Base-by-base conservation (phyloP, 2,888 invertebrate species). In the Celastrina argiolus region DNA sequence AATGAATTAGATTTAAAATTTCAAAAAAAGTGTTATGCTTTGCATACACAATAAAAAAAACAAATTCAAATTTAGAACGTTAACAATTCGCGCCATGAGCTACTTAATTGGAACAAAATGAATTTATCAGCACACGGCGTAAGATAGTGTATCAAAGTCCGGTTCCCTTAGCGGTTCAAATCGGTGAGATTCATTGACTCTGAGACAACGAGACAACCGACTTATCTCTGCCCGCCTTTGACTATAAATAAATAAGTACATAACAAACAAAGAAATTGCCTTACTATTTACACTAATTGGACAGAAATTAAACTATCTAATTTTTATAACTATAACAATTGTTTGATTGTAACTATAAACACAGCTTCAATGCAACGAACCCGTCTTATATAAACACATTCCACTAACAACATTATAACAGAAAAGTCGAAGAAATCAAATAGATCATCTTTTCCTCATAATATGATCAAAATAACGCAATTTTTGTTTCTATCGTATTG, bases 171-270 rank as follows among this genome's bases (percentile, higher is more conserved):
- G 22, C 22, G 61, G 61, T 61, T 18, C 61, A 39, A 61, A 36
- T 36, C 4, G n/a, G n/a, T n/a, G 7, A 31, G 61, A 61, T 39
- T 39, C 61, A 61, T 22, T 59, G 34, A 59, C 59, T 36, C 59
- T 59, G 58, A 61, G 39, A 39, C 22, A 61, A 34, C 12, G 61
- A 36, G 39, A 61, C 39, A 61, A 61, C 36, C 36, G 18, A 61
- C 36, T 61, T 61, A 61, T 61, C 61, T 61, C 36, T 18, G 61
- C 16, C 58, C 22, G 61, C 16, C 59, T 59, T 59, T n/a, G 4
- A 36, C 61, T 61, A 61, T 61, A 61, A 61, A 61, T 61, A 61
- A 61, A 39, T 61, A 59, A 51, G 59, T 59, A 31, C 59, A 61
- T 36, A 61, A 36, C 22, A 61, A 61, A 61, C 61, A 61, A 61